Evolutionary conservation across 2,888 invertebrate species (phyloP).

Genomic region (Aphelenchoides bicaudatus): DNA sequence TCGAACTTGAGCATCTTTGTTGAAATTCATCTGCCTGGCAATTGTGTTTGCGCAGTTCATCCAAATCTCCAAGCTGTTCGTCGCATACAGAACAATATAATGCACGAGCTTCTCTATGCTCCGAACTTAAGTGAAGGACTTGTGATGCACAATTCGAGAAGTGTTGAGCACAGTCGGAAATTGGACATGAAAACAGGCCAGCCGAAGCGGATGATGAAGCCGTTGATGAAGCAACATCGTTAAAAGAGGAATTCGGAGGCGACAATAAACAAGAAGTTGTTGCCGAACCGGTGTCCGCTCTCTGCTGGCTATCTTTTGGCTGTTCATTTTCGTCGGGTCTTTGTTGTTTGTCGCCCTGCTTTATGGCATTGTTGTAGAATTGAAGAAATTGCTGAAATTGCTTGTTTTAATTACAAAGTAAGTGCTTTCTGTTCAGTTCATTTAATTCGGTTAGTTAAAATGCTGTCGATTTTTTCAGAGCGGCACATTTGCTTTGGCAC

Average conservation of each 20-base stretch:
- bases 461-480: too few species aligned
- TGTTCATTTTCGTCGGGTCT: not conserved
- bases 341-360: constrained; percentile 8
- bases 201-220: constrained; percentile 13
- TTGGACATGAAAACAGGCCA: constrained; percentile 10
- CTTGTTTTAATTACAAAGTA: too few species aligned
- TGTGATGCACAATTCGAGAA: constrained; percentile 2
- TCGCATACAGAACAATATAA: constrained; percentile 20
- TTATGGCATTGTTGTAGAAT: constrained; percentile 18
- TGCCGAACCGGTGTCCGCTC: not conserved
- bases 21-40: constrained; percentile 1
- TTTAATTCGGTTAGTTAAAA: too few species aligned
- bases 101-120: not conserved
- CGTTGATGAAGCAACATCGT: constrained; percentile 5
- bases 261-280: constrained; percentile 16
- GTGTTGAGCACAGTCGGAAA: constrained; percentile 6
- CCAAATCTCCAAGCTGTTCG: constrained; percentile 13
- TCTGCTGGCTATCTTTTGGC: not conserved
- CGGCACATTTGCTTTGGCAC: too few species aligned
- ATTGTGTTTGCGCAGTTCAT: constrained; percentile 15
- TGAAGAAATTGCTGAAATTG: constrained; percentile 20
- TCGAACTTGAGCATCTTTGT: not conserved
- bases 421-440: too few species aligned
- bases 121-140: constrained; percentile 9
- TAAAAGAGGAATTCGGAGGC: constrained; percentile 13